Percentiles rank a stretch among this genome's conserved stretches.
Conservation (phyloP, 2,113 vertebrate genomes). For the Phalacrocorax aristotelis region DNA sequence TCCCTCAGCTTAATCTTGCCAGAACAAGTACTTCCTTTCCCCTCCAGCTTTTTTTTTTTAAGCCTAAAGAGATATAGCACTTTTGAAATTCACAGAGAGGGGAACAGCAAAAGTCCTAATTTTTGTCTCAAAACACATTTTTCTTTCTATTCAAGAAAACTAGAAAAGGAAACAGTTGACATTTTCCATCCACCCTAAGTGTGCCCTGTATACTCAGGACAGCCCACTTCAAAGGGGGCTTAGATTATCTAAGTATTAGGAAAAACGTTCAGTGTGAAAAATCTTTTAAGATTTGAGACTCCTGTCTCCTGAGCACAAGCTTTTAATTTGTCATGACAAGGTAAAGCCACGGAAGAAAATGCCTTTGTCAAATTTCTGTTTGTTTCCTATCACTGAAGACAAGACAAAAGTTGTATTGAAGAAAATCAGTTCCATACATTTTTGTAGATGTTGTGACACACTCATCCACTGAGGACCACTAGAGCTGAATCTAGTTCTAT, state of each 20-base stretch:
- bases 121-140: neutral
- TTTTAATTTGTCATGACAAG: neutral
- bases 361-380: neutral
- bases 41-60: neutral
- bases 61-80: neutral
- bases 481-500: neutral
- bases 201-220: neutral
- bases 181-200: neutral
- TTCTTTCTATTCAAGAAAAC: neutral
- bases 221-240: neutral
- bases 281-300: neutral
- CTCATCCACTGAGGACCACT: neutral
- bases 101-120: neutral
- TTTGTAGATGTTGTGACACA: neutral
- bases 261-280: neutral
- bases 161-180: neutral
- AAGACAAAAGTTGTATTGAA: neutral
- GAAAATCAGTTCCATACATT: neutral
- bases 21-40: neutral
- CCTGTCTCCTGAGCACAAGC: neutral
- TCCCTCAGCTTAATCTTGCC: conserved; percentile 15
- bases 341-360: neutral
- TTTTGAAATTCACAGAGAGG: neutral
- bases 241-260: neutral
- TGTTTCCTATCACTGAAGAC: neutral